These are phyloP conservation scores for Trinectes maculatus DNA, from an alignment of 2,113 vertebrate genomes.

Conservation along the genomic window DNA sequence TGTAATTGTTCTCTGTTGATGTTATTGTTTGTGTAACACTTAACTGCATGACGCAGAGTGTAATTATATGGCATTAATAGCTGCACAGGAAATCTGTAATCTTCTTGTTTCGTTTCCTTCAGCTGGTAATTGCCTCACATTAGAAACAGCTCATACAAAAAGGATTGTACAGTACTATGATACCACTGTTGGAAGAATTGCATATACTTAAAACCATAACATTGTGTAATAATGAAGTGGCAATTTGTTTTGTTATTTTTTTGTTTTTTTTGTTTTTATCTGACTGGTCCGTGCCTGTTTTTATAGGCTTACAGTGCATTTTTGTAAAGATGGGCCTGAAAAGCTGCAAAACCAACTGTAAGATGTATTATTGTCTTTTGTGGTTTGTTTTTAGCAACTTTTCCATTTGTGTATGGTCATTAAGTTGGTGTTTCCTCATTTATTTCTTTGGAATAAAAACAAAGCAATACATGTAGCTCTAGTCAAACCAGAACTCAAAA, in stretches of 20 bases:
- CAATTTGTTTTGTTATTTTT: constrained; percentile 15
- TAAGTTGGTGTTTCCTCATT: constrained; percentile 72
- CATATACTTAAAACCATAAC: constrained; percentile 61
- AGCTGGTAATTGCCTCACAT: constrained; percentile 50
- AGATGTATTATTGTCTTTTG: constrained; percentile 61
- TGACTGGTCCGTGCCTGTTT: constrained; percentile 66
- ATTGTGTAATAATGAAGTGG: constrained; percentile 61
- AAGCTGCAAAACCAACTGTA: constrained; percentile 69
- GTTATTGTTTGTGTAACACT: constrained; percentile 79
- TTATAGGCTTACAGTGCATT: constrained; percentile 48
- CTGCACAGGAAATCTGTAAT: constrained; percentile 68
- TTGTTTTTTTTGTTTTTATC: too few relatives aligned
- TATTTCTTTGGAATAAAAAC: constrained; percentile 82
- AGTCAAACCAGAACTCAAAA: constrained; percentile 31
- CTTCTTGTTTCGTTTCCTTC: constrained; percentile 42
- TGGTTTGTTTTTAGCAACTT: constrained; percentile 51
- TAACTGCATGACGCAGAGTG: constrained; percentile 81
- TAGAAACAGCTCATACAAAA: constrained; percentile 49
- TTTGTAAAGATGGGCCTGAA: constrained; percentile 67
- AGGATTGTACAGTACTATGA: constrained; percentile 69
- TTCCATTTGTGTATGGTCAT: constrained; percentile 67
- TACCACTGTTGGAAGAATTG: constrained; percentile 68
- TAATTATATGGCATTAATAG: constrained; percentile 72
- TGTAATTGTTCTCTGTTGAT: constrained; percentile 80
- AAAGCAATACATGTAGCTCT: constrained; percentile 76